Conservation (phyloP, 2,113 vertebrate species). For the Trachemys scripta region DNA sequence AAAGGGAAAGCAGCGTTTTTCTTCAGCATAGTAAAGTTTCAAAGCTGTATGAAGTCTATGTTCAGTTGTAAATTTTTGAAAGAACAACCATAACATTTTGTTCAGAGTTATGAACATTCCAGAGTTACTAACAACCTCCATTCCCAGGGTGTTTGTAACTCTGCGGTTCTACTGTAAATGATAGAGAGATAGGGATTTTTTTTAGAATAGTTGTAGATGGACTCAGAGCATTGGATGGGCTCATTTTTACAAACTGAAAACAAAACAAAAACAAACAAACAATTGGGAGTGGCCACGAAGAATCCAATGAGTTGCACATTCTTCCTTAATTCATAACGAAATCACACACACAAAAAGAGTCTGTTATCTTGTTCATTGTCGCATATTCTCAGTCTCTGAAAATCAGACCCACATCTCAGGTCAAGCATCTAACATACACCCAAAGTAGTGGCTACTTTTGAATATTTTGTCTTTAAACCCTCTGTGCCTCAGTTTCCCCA, state of each 20-base stretch:
- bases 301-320: slow-evolving; percentile 2
- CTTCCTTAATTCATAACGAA: not conserved
- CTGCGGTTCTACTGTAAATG: too few species aligned
- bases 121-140: too few species aligned
- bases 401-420: not conserved
- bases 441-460: not conserved
- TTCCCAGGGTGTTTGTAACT: too few species aligned
- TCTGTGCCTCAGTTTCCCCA: not conserved
- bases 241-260: not conserved
- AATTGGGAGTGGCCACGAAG: not conserved
- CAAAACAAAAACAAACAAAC: accelerated
- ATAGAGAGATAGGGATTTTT: not conserved
- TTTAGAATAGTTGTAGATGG: not conserved
- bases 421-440: not conserved
- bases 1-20: too few species aligned
- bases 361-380: not conserved
- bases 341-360: too few species aligned
- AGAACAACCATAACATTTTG: too few species aligned
- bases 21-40: too few species aligned
- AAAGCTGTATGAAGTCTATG: too few species aligned
- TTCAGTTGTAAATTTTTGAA: too few species aligned
- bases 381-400: not conserved
- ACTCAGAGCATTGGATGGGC: not conserved
- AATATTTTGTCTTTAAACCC: not conserved
- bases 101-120: too few species aligned